These are phyloP conservation scores for Lissonota sp. DNA, from an alignment of 2,888 invertebrate genomes.

Conservation along the genomic window DNA sequence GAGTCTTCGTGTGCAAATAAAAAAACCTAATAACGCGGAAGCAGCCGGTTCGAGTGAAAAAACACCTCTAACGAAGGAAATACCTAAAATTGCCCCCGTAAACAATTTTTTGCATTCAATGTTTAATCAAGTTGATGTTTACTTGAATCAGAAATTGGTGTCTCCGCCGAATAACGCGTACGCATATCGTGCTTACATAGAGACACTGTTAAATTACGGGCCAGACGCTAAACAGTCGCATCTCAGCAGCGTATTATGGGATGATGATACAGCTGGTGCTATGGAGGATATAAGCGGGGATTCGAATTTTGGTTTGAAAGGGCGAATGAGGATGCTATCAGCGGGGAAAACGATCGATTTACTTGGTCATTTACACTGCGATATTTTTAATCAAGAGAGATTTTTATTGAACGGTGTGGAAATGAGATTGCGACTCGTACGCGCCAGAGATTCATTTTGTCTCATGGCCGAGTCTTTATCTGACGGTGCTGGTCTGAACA, in stretches of 20 bases:
- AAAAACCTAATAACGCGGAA: too few relatives aligned
- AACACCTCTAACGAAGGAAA: too few relatives aligned
- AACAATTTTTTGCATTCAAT: slow-evolving; percentile 26
- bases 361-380: too few relatives aligned
- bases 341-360: too few relatives aligned
- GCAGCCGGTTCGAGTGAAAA: too few relatives aligned
- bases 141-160: slow-evolving; percentile 16
- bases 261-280: neutral
- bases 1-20: too few relatives aligned
- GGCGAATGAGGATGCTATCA: too few relatives aligned
- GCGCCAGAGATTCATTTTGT: neutral
- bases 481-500: too few relatives aligned
- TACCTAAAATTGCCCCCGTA: neutral
- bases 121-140: neutral
- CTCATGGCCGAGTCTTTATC: too few relatives aligned
- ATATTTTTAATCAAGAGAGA: too few relatives aligned
- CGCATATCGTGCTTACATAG: neutral
- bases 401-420: neutral
- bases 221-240: neutral
- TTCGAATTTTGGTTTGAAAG: too few relatives aligned
- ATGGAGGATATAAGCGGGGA: neutral
- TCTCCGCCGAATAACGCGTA: neutral
- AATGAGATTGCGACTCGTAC: neutral
- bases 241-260: too few relatives aligned
- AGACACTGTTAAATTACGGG: neutral